Base-by-base conservation (phyloP, 2,888 invertebrate genomes). In the Synergus umbraculus region DNA sequence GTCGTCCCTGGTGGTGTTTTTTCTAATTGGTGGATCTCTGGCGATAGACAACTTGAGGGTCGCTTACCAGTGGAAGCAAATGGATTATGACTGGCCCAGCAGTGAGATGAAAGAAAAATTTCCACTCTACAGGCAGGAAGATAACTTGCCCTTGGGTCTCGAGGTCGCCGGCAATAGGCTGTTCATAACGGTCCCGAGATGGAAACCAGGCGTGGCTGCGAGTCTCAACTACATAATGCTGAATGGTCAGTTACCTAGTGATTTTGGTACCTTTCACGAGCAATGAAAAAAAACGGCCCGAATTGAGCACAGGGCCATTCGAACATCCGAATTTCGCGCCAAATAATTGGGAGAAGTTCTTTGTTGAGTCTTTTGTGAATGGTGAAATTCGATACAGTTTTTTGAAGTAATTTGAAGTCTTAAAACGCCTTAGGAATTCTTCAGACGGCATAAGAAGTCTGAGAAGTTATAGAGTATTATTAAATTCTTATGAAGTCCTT, bases 141-240 rank as follows among this genome's bases (percentile, higher is more conserved):
- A 96, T 29, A 96, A 96, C 83, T 93, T 96, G 41, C 96, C 96
- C 0, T 94, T 96, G 89, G 96, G 96, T 0, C 85, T 96, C 84
- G 96, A 96, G 91, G 94, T 96, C 13, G 94, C 94, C 85, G 94
- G 93, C 65, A 94, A 95, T 83, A 93, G 95, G 83, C 90, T 96
- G 84, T 96, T 96, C 88, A 91, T 96, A 18, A 96, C 96, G 0
- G 94, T 96, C 77, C 96, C 96, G 1, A 93, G 96, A 85, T 96
- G 96, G 96, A 95, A 94, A 87, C 89, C 92, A 29, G 97, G 97
- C 12, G 96, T 97, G 37, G 95, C 96, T 0, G 95, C 96, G 41
- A 96, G 96, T 82, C 93, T 97, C 89, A 95, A 95, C 88, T 96
- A 96, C 91, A 94, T 97, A 86, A 94, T 95, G 89, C 92, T 95